A percentile compares a stretch with the other conserved stretches of the same genome.
These are phyloP conservation scores for Bucorvus abyssinicus DNA, from an alignment of 2,797 vertebrate species.

Conservation along the genomic window DNA sequence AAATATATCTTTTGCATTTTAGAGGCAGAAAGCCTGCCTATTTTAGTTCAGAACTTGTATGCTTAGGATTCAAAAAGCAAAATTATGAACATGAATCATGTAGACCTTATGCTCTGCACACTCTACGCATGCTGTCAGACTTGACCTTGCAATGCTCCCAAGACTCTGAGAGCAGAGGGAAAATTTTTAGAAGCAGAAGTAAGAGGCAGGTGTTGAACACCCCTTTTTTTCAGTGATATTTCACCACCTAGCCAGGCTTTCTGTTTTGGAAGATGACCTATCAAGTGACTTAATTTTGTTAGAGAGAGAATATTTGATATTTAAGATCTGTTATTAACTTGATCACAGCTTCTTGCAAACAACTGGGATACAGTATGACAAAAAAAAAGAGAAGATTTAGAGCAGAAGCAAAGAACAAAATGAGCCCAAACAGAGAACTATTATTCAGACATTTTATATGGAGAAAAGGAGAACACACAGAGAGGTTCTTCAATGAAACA, in stretches of 20 bases:
- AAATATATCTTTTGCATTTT: not conserved
- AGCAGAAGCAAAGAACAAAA: not conserved
- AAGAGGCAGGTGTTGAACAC: not conserved
- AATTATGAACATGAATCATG: not conserved
- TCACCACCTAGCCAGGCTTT: not conserved
- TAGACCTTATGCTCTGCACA: not conserved
- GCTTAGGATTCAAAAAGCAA: constrained; percentile 3
- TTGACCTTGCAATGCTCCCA: not conserved
- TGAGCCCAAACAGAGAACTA: not conserved
- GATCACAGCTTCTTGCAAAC: not conserved
- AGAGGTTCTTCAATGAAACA: constrained; percentile 17
- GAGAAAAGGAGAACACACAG: not conserved
- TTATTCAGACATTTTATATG: not conserved
- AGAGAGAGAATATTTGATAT: not conserved
- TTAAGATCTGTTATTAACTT: constrained; percentile 7
- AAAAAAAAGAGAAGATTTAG: not conserved
- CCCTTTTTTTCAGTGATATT: not conserved
- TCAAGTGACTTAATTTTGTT: not conserved
- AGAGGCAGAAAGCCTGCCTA: not conserved
- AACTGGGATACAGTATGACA: not conserved
- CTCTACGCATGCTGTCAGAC: not conserved
- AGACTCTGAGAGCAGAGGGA: not conserved
- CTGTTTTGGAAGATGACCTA: not conserved
- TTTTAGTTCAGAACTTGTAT: not conserved
- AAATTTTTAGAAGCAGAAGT: not conserved